Evolutionary conservation across 2,888 invertebrate species (phyloP), one percentile per base, ranked within the genome.

Genomic region (Phengaris arion): DNA sequence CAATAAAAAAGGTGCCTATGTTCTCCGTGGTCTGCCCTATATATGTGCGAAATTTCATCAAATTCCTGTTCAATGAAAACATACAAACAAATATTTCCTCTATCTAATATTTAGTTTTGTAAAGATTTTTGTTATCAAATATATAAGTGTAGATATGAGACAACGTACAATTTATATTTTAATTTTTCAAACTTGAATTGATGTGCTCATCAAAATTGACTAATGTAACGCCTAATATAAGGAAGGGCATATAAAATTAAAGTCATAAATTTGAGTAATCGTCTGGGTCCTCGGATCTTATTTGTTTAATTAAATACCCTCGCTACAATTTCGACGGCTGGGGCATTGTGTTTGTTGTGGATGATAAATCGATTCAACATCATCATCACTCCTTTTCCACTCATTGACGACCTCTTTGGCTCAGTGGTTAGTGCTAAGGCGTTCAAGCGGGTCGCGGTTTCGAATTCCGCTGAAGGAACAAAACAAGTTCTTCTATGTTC

Each of bases 231-330:
- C 78, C 83, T 86, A 85, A 85, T 87, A 86, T 85, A 83, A 84
- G 84, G 82, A 82, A 83, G 83, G 83, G 84, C 83, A 85, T 85
- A 89, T 86, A 86, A 88, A 88, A 89, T 89, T 87, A 86, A 88
- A 86, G 86, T 84, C 83, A 87, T 89, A 88, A 89, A 88, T 89
- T 86, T 87, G 83, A 86, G 87, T 86, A 85, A 85, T 82, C 83
- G 82, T 82, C 78, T 74, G 77, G 77, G 77, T 76, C 75, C 77
- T 77, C 78, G 79, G 80, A 80, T 82, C 81, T 81, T 83, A 83
- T 83, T 84, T 83, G 82, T 80, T 81, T 84, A 84, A 83, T 83
- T 83, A 82, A 81, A 81, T 78, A 77, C 75, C 79, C 77, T 80
- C 77, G 77, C 35, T 64, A 64, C 64, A 64, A 64, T 45, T 64